Evolutionary conservation across 53 echinoderm and acorn worm species (phyloP).

Genomic region (Luidia sarsii): DNA sequence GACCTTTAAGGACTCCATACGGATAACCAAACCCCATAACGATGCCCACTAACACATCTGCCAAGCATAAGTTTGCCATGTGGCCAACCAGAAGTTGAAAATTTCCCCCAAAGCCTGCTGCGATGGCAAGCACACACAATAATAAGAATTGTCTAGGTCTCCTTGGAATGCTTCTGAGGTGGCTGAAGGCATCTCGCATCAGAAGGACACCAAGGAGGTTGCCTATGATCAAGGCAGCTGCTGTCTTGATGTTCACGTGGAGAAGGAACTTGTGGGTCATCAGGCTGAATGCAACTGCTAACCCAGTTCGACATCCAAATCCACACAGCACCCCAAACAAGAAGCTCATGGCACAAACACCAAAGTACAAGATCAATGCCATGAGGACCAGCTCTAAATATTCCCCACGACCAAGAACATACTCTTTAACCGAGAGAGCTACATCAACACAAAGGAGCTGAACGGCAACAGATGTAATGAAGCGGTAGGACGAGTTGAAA

Average conservation of each 20-base stretch:
- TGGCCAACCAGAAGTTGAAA: background rate
- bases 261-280: constrained; percentile 15
- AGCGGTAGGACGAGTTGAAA: constrained; percentile 41
- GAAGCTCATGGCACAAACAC: constrained; percentile 5
- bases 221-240: background rate
- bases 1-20: constrained; percentile 18
- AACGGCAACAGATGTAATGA: constrained; percentile 18
- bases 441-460: constrained; percentile 12
- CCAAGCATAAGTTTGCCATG: background rate
- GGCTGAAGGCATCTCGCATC: constrained; percentile 10
- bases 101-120: background rate
- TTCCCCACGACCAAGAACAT: background rate
- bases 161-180: background rate
- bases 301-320: constrained; percentile 45
- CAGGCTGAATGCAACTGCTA: constrained; percentile 54
- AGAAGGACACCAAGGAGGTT: constrained; percentile 29
- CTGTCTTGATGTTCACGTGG: constrained; percentile 1
- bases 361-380: background rate
- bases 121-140: too few species aligned
- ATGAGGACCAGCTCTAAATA: background rate
- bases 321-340: constrained; percentile 33
- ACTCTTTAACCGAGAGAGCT: constrained; percentile 6
- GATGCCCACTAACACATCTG: constrained; percentile 19
- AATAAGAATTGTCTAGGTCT: background rate
- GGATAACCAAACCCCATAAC: constrained; percentile 16